A percentile compares a stretch with the other conserved stretches of the same genome.
phyloP scores from a whole-genome alignment of 53 echinoderm and acorn worm species.

The Echinarachnius parma region DNA sequence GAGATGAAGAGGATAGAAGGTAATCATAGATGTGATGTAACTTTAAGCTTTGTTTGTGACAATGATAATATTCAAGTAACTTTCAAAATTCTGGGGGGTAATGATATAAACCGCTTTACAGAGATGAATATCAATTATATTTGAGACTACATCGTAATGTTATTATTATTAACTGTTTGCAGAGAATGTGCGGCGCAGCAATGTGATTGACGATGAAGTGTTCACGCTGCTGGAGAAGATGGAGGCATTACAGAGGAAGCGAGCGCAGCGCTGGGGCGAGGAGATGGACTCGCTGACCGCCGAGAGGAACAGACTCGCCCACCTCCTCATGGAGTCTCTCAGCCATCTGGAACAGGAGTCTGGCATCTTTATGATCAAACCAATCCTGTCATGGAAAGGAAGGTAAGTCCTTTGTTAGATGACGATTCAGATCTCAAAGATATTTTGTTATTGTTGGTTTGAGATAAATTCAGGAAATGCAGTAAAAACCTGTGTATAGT shows the following conservation, averaged over 20 bases:
- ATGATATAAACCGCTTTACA: too few relatives aligned
- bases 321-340: slow-evolving; percentile 84
- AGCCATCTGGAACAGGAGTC: slow-evolving; percentile 87
- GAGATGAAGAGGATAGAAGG: slow-evolving; percentile 97
- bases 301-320: slow-evolving; percentile 77
- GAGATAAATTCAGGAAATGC: too few relatives aligned
- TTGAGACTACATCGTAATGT: too few relatives aligned
- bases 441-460: too few relatives aligned
- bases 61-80: too few relatives aligned
- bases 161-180: too few relatives aligned
- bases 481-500: too few relatives aligned
- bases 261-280: slow-evolving; percentile 97
- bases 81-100: too few relatives aligned
- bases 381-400: slow-evolving; percentile 96
- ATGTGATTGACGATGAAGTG: slow-evolving; percentile 89
- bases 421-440: too few relatives aligned
- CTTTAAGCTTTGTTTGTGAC: too few relatives aligned
- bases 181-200: slow-evolving; percentile 89
- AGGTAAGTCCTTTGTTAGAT: slow-evolving; percentile 67
- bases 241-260: slow-evolving; percentile 91
- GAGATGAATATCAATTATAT: too few relatives aligned
- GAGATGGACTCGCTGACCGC: slow-evolving; percentile 90
- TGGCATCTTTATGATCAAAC: slow-evolving; percentile 99
- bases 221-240: slow-evolving; percentile 83
- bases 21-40: too few relatives aligned